Conservation (phyloP, 2,888 invertebrate species). For the Acleris holmiana region DNA sequence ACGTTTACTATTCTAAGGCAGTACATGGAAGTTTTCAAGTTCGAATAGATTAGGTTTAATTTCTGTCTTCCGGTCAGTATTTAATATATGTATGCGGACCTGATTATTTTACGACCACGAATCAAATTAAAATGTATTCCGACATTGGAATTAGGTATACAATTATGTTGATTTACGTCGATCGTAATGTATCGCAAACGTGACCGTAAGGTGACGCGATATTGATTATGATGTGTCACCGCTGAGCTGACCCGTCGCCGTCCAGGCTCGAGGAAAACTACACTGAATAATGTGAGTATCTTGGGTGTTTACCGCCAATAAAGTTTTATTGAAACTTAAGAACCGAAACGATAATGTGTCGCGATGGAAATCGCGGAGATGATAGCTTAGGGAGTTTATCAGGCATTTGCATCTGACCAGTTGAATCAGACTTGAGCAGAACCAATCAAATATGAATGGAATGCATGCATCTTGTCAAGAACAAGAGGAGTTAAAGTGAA, state of each 20-base stretch:
- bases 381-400: not conserved
- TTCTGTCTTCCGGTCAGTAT: conserved; percentile 24
- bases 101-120: conserved; percentile 33
- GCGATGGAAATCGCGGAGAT: not conserved
- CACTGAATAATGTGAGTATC: conserved; percentile 15
- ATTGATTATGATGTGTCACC: conserved; percentile 35
- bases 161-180: conserved; percentile 34
- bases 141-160: conserved; percentile 35
- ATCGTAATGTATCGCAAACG: conserved; percentile 34
- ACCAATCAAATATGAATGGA: too few species aligned
- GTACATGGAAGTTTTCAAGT: conserved; percentile 23
- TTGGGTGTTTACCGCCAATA: conserved; percentile 5
- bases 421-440: too few species aligned
- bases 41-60: conserved; percentile 24
- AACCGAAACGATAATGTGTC: not conserved
- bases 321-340: conserved; percentile 1
- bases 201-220: conserved; percentile 29
- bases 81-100: conserved; percentile 15
- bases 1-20: conserved; percentile 18
- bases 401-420: not conserved
- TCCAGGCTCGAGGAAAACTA: conserved; percentile 31
- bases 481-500: too few species aligned
- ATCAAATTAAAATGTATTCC: conserved; percentile 25
- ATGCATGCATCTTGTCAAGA: too few species aligned
- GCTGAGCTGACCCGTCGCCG: conserved; percentile 22